A percentile compares a stretch with the other conserved stretches of the same genome.
Evolutionary conservation across 2,888 invertebrate species (phyloP).

Genomic region (Drosophila infuscata): DNA sequence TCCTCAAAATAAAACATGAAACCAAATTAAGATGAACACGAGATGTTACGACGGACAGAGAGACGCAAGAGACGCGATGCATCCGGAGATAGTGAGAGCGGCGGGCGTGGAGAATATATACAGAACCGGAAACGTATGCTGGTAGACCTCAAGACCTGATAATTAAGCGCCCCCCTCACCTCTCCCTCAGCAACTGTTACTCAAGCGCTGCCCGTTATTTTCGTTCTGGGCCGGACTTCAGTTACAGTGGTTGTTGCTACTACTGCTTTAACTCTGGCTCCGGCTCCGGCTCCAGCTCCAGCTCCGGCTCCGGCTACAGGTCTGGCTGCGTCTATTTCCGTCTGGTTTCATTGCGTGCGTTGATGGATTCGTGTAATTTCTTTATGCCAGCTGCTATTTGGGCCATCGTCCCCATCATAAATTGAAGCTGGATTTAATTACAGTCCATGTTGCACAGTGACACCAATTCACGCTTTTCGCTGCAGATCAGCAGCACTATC

Average conservation of each 20-base stretch:
- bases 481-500: background rate
- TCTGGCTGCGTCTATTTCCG: slow-evolving; percentile 1
- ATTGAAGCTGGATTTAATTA: slow-evolving; percentile 75
- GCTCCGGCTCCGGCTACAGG: background rate
- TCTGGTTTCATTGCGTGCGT: slow-evolving; percentile 62
- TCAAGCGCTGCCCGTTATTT: background rate
- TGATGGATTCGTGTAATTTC: slow-evolving; percentile 73
- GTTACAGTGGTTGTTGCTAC: background rate
- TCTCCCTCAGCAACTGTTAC: background rate
- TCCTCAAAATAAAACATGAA: slow-evolving; percentile 71
- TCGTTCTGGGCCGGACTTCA: slow-evolving; percentile 2
- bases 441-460: slow-evolving; percentile 44
- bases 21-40: slow-evolving; percentile 71
- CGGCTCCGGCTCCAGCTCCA: background rate
- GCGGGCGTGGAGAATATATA: slow-evolving; percentile 18
- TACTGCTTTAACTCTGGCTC: background rate
- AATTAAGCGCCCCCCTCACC: slow-evolving; percentile 46
- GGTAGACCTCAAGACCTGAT: slow-evolving; percentile 49
- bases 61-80: background rate
- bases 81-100: background rate
- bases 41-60: slow-evolving; percentile 32
- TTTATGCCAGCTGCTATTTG: slow-evolving; percentile 58
- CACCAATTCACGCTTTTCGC: background rate
- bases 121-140: slow-evolving; percentile 52
- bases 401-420: slow-evolving; percentile 50